Percentiles rank a stretch among this genome's conserved stretches.
Conservation (phyloP, 1,140 invertebrate genomes). For the Rhyacophila brunnea region DNA sequence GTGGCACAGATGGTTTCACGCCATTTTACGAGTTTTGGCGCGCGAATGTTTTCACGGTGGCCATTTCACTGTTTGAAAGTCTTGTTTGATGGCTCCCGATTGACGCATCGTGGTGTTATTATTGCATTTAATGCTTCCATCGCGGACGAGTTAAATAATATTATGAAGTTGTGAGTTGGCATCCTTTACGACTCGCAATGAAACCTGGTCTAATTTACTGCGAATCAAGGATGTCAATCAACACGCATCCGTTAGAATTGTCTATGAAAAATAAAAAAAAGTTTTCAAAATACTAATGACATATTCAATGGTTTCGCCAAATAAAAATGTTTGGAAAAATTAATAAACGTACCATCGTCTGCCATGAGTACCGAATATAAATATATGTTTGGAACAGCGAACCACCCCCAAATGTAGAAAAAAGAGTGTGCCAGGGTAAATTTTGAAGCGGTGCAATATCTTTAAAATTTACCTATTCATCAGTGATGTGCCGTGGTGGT, state of each 20-base stretch:
- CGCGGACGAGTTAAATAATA: slow-evolving; percentile 20
- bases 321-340: no score
- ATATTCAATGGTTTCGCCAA: no score
- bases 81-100: slow-evolving; percentile 18
- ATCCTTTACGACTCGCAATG: slow-evolving; percentile 28
- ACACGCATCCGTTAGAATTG: neutral
- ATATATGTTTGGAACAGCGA: no score
- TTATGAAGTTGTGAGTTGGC: slow-evolving; percentile 11
- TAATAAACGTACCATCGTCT: no score
- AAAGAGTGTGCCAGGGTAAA: no score
- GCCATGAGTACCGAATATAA: no score
- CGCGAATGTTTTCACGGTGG: neutral
- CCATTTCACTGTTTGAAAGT: neutral
- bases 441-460: no score
- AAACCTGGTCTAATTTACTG: slow-evolving; percentile 21
- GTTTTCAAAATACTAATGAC: no score
- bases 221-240: slow-evolving; percentile 8
- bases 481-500: no score
- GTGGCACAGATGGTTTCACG: slow-evolving; percentile 13
- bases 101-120: slow-evolving; percentile 14
- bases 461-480: no score
- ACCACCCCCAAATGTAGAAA: no score
- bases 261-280: no score
- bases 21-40: slow-evolving; percentile 16
- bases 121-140: slow-evolving; percentile 18